Base-by-base conservation (phyloP, 64 coral and sea anemone genomes). In the Exaiptasia diaphana region DNA sequence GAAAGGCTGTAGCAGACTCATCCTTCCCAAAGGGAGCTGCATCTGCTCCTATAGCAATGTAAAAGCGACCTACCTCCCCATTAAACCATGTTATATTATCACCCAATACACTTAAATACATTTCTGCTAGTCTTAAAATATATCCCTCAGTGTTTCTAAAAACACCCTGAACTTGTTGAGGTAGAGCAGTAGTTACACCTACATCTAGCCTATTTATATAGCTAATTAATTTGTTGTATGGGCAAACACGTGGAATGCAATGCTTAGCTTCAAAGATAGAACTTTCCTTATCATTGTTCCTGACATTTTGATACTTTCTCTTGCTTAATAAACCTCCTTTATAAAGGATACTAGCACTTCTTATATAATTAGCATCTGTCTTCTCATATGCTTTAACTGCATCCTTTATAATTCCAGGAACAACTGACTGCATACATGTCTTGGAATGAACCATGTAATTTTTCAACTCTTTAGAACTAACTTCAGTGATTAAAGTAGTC, bases 11-110 rank as follows among this genome's bases (percentile, higher is more conserved):
- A 15, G 88, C 61, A 59, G 88, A 74, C 41, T 65, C 52, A 40
- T 90, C 88, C 23, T 90, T 90, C 26, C 88, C 80, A 56, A 83
- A 78, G 35, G 88, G 88, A 61, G 88, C 59, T 65, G 52, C 88
- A 83, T 90, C 88, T 60, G 80, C 80, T 39, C 77, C 77, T 35
- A 65, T 48, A 8, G 77, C 56, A 41, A 80, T 50, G 35, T 80
- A 59, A 43, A 80, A 35, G 45, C 36, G 23, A 28, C 32, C 31
- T 57, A n/a, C 41, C 27, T 77, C 74, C 9, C 53, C 74, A 77
- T 77, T 53, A 34, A 77, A 77, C 74, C 74, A 77, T 50, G 36
- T 50, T 53, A 77, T 35, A 0, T 45, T 56, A 41, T 77, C 24
- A 18, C 74, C 30, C 22, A 41, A 17, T 0, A 77, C 0, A 8